Evolutionary conservation across 2,113 vertebrate genomes (phyloP).

Genomic region (cattle (Bos taurus)): ARS-UCD2.0 NC_037336.1:97950001-97950500

Average conservation of each 20-base stretch:
- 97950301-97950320: too few species aligned
- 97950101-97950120: background rate
- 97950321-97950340: background rate
- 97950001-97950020: background rate
- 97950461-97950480: background rate
- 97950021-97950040: background rate
- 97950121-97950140: background rate
- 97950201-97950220: background rate
- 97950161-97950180: background rate
- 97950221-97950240: background rate
- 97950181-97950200: background rate
- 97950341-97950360: background rate
- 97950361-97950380: background rate
- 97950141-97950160: background rate
- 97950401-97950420: background rate
- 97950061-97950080: background rate
- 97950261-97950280: background rate
- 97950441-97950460: background rate
- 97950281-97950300: fast-evolving
- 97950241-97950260: background rate
- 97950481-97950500: background rate
- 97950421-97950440: background rate
- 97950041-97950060: background rate
- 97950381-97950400: background rate
- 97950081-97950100: background rate